These are phyloP conservation scores for Eumerus sabulonum DNA, from an alignment of 2,888 invertebrate species.

Conservation along the genomic window DNA sequence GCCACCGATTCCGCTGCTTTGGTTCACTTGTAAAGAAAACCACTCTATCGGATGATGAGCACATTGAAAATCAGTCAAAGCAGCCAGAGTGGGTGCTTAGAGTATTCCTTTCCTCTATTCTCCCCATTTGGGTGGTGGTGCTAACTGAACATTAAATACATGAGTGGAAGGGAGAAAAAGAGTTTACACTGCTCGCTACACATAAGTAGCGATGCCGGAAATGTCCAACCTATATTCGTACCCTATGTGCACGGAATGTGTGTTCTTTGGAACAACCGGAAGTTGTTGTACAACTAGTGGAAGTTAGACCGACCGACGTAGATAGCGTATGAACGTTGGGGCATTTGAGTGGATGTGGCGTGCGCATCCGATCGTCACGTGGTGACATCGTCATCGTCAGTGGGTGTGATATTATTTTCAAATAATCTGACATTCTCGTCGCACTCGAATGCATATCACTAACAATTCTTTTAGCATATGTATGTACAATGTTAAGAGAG, in stretches of 20 bases:
- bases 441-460: constrained; percentile 31
- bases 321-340: constrained; percentile 1
- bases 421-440: constrained; percentile 17
- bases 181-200: constrained; percentile 46
- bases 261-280: constrained; percentile 39
- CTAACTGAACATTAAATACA: background rate
- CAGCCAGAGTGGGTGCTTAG: constrained; percentile 47
- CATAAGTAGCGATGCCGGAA: constrained; percentile 46
- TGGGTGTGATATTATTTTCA: constrained; percentile 56
- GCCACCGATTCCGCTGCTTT: constrained; percentile 47
- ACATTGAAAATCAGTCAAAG: constrained; percentile 68
- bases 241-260: constrained; percentile 10
- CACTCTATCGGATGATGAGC: constrained; percentile 69
- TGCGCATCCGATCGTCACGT: constrained; percentile 66
- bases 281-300: constrained; percentile 30
- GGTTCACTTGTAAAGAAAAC: constrained; percentile 66
- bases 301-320: background rate
- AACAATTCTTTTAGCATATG: background rate
- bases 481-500: background rate
- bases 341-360: constrained; percentile 24
- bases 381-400: constrained; percentile 30
- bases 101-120: constrained; percentile 34
- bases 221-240: constrained; percentile 62
- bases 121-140: constrained; percentile 48
- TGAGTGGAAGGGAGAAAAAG: background rate